Evolutionary conservation across 53 echinoderm and acorn worm genomes (phyloP).

Genomic region (Astropecten irregularis): DNA sequence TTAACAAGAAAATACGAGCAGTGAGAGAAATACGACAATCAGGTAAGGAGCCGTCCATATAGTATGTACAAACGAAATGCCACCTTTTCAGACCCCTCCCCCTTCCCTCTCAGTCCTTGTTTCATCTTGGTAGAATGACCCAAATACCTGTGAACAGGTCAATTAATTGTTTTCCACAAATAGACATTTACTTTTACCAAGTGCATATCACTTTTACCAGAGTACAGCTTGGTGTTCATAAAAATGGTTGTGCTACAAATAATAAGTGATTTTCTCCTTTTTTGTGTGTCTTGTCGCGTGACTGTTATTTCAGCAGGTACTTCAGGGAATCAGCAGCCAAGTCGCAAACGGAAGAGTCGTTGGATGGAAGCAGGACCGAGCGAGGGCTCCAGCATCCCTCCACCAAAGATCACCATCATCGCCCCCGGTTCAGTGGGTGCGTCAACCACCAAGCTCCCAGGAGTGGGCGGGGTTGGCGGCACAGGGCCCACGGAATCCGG

Average conservation of each 20-base stretch:
- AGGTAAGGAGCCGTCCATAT: constrained; percentile 16
- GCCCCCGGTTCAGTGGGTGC: constrained; percentile 15
- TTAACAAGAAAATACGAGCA: constrained; percentile 62
- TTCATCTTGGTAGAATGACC: too few relatives aligned
- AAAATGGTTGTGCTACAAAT: too few relatives aligned
- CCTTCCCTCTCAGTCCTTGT: too few relatives aligned
- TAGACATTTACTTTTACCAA: too few relatives aligned
- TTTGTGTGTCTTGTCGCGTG: too few relatives aligned
- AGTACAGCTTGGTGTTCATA: too few relatives aligned
- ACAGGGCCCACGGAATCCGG: constrained; percentile 1
- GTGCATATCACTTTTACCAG: too few relatives aligned
- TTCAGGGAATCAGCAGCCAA: background rate
- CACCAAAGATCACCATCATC: constrained; percentile 57
- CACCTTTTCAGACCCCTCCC: too few relatives aligned
- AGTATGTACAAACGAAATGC: too few relatives aligned
- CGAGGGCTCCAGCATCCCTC: constrained; percentile 21
- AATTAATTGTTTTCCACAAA: too few relatives aligned
- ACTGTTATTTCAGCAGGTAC: background rate
- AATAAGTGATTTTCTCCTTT: background rate
- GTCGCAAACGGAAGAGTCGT: constrained; percentile 68
- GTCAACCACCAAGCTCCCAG: background rate
- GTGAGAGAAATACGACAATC: constrained; percentile 33
- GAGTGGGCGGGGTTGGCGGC: constrained; percentile 48
- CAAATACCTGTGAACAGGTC: too few relatives aligned
- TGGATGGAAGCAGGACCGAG: constrained; percentile 53